phyloP scores from a whole-genome alignment of 2,113 vertebrate species.

The Tragulus kanchil region DNA sequence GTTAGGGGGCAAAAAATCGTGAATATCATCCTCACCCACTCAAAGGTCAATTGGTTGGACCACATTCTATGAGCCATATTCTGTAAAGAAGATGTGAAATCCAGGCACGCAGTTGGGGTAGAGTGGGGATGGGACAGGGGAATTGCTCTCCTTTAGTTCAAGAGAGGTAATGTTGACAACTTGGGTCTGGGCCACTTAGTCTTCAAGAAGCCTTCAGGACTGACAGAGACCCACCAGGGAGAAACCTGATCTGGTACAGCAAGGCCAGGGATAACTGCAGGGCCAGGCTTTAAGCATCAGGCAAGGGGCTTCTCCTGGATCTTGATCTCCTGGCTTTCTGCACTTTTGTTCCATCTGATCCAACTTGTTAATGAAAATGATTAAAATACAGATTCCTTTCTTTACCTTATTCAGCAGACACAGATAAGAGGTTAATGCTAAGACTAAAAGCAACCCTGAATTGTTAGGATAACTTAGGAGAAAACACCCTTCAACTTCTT shows the following conservation, averaged over 20 bases:
- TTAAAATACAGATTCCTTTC: conserved; percentile 26
- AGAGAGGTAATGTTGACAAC: not conserved
- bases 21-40: not conserved
- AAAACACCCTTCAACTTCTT: conserved; percentile 22
- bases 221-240: not conserved
- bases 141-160: not conserved
- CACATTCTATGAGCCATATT: not conserved
- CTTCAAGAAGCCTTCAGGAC: not conserved
- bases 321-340: not conserved
- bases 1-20: not conserved
- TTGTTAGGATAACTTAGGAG: not conserved
- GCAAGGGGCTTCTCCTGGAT: not conserved
- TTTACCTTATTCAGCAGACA: not conserved
- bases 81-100: not conserved
- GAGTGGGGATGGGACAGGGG: rapidly evolving
- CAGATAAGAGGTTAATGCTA: not conserved
- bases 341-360: not conserved
- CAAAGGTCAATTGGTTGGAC: not conserved
- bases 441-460: conserved; percentile 24
- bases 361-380: not conserved
- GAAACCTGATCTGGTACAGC: not conserved
- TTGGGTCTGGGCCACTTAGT: not conserved
- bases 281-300: not conserved
- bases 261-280: not conserved
- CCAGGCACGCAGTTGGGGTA: not conserved